Percentiles rank a stretch among this genome's conserved stretches.
phyloP scores from a whole-genome alignment of 2,797 vertebrate species.

The Manis javanica region DNA sequence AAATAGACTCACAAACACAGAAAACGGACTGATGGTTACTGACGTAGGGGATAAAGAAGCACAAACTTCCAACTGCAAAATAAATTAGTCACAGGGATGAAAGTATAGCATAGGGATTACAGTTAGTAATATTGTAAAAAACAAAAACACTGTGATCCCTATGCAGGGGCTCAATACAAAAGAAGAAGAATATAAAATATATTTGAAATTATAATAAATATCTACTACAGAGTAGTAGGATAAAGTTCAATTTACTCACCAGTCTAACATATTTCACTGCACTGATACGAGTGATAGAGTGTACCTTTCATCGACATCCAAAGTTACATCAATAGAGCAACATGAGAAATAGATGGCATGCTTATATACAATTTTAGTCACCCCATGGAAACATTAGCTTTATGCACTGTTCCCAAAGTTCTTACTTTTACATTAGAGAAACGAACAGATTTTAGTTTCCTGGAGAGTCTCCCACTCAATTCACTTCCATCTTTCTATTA shows the following conservation, averaged over 20 bases:
- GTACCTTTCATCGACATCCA: not conserved
- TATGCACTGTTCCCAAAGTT: not conserved
- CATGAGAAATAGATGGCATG: not conserved
- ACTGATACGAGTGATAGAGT: not conserved
- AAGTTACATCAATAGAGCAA: not conserved
- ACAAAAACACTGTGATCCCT: no score
- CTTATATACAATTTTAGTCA: not conserved
- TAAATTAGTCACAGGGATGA: no score
- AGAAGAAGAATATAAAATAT: conserved; percentile 33
- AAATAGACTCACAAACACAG: no score
- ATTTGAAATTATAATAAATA: conserved; percentile 66
- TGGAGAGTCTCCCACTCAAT: not conserved
- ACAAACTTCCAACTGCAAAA: no score
- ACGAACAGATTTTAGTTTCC: not conserved
- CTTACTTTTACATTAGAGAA: not conserved
- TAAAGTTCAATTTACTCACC: conserved; percentile 44
- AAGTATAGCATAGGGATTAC: no score
- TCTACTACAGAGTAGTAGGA: conserved; percentile 72
- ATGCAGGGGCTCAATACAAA: not conserved
- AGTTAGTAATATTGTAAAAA: no score
- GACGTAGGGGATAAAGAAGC: no score
- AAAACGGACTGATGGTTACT: no score
- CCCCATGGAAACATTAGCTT: not conserved
- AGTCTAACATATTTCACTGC: conserved; percentile 71
- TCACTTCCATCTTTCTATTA: not conserved